Base-by-base conservation (phyloP, 1,140 invertebrate genomes). In the Drosophila guanche region DNA sequence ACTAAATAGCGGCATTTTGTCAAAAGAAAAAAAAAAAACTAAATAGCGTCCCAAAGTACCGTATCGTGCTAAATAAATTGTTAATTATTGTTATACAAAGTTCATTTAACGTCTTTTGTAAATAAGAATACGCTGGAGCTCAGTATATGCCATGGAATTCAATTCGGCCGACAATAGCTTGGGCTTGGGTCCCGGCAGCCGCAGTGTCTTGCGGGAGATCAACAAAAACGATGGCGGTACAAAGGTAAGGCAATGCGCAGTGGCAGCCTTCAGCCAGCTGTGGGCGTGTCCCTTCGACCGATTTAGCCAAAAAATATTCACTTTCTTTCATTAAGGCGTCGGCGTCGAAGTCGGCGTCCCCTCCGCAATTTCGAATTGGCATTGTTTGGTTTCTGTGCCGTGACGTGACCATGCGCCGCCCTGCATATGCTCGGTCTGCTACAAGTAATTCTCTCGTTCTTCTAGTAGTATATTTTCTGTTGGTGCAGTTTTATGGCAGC, bases 1-100 rank as follows among this genome's bases (percentile, higher is more conserved):
- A n/a, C n/a, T n/a, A n/a, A n/a, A n/a, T n/a, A n/a, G 79, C 79
- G 79, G 79, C 79, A 78, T 79, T 83, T 81, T 81, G 40, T 37
- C 5, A 7, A 47, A 25, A 66, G 54, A 67, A 66, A 27, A 16
- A 66, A 66, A 43, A 33, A 25, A 4, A 22, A 2, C n/a, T 12
- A 10, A 22, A 14, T 40, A 8, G 62, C 48, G 61, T 67, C 62
- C 33, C 6, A 10, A 2, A 46, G 33, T n/a, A 25, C 4, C 23
- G 22, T 27, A 25, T 16, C 4, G 22, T 25, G 7, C 12, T 20
- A 67, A 41, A 33, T 29, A 41, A 5, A 25, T 46, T 7, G 33
- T 53, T 47, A 25, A 14, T 25, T 10, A 10, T 10, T n/a, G 20
- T 20, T 16, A 29, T 8, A 4, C 25, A 16, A 14, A 5, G n/a